Conservation (phyloP, 2,113 vertebrate genomes). For the Rhineura floridana region DNA sequence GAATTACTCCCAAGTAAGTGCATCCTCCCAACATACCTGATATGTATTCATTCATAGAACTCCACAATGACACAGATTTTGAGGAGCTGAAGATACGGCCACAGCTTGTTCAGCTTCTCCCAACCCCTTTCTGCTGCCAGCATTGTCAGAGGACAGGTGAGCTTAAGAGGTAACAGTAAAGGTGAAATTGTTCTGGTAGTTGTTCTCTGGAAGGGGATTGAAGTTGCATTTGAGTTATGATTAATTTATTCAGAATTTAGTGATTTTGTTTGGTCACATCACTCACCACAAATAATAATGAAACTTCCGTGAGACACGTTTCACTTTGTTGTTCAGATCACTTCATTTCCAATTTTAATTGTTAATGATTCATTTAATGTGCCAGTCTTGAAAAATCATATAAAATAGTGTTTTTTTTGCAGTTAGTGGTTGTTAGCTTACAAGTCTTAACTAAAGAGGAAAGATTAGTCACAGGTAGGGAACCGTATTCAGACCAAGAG, state of each 20-base stretch:
- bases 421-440: constrained; percentile 57
- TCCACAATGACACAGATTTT: too few species aligned
- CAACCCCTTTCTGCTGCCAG: constrained; percentile 10
- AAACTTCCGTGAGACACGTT: constrained; percentile 74
- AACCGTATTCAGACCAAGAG: too few species aligned
- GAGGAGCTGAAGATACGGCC: not conserved
- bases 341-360: constrained; percentile 77
- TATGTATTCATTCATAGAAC: not conserved
- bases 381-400: constrained; percentile 67
- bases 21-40: not conserved
- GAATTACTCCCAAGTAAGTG: too few species aligned
- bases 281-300: constrained; percentile 72
- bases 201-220: constrained; percentile 61
- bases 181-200: constrained; percentile 15
- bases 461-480: not conserved
- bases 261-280: constrained; percentile 69
- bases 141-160: constrained; percentile 47
- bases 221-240: constrained; percentile 71
- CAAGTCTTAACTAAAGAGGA: constrained; percentile 23
- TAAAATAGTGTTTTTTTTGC: constrained; percentile 53
- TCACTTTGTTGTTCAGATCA: constrained; percentile 76
- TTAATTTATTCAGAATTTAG: constrained; percentile 78
- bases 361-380: constrained; percentile 76
- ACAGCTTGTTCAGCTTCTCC: not conserved
- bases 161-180: constrained; percentile 40